Evolutionary conservation across 2,888 invertebrate genomes (phyloP), one percentile per base, ranked within the genome.

Genomic region (Leuctra nigra): DNA sequence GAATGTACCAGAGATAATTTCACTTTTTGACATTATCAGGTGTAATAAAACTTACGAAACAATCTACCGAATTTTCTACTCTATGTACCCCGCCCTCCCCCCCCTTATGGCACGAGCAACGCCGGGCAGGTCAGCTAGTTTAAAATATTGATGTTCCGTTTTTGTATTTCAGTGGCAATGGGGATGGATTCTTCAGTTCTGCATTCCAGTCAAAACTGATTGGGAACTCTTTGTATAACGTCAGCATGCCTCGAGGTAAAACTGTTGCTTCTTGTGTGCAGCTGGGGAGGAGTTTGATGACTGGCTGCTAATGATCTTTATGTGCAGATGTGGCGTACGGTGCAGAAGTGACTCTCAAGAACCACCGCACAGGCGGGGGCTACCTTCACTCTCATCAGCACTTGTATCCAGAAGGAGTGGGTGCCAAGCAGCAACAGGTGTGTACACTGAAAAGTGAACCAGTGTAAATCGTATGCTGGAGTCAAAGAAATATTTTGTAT

Each of bases 361-460:
- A 95, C 74, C 89, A 93, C 68, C 82, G 92, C 64, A 94, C 94
- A 1, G 96, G 94, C 2, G 97, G 97, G 0, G 96, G 93, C 1
- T 97, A 97, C 70, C 77, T 97, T 35, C 97, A 97, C 74, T 97
- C 96, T 0, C 97, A 97, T 73, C 87, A 87, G 73, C 96, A 97
- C 72, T 75, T 97, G 24, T 97, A 96, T 74, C 96, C 97, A 1
- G 88, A 91, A 67, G 91, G 87, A 7, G 78, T 86, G 7, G 95
- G 95, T 0, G 90, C 93, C 7, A 78, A 86, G 59, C 96, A 96
- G 68, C 96, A 96, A 69, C 96, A 96, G 82, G 92, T 91, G 67
- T 61, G 14, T 33, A 6, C 18, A 47, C 16, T n/a, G n/a, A n/a
- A n/a, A n/a, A n/a, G n/a, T n/a, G n/a, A n/a, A n/a, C n/a, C n/a